These are phyloP conservation scores for Argyresthia goedartella DNA, from an alignment of 2,888 invertebrate genomes.

Conservation along the genomic window DNA sequence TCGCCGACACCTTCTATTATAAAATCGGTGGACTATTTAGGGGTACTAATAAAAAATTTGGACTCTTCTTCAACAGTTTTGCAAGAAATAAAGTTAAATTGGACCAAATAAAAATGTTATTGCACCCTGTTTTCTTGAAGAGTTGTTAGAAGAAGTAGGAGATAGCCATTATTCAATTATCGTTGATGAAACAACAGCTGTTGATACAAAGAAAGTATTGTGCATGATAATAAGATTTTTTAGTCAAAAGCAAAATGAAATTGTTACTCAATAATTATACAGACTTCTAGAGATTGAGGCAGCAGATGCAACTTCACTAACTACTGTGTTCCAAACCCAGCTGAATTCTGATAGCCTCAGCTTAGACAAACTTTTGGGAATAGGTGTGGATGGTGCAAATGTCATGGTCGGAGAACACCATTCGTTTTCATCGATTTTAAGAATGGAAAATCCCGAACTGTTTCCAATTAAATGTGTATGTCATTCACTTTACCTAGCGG, in stretches of 20 bases:
- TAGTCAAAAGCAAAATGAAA: constrained; percentile 1
- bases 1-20: neutral
- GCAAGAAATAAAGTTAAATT: neutral
- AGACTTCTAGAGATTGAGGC: constrained; percentile 1
- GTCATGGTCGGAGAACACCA: neutral
- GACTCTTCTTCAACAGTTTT: neutral
- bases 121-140: neutral
- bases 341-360: constrained; percentile 1
- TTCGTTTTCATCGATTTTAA: neutral
- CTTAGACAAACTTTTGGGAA: constrained; percentile 2
- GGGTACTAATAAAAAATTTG: neutral
- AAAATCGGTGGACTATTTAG: neutral
- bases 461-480: neutral
- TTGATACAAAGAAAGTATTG: neutral
- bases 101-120: neutral
- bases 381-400: neutral
- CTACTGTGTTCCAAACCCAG: neutral
- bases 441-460: neutral
- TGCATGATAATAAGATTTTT: neutral
- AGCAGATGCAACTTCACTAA: constrained; percentile 1
- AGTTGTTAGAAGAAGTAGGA: neutral
- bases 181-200: neutral
- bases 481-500: neutral
- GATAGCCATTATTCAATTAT: neutral
- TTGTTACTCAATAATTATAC: constrained; percentile 1